These are phyloP conservation scores for Trilocha varians DNA, from an alignment of 2,888 invertebrate species.

Conservation along the genomic window DNA sequence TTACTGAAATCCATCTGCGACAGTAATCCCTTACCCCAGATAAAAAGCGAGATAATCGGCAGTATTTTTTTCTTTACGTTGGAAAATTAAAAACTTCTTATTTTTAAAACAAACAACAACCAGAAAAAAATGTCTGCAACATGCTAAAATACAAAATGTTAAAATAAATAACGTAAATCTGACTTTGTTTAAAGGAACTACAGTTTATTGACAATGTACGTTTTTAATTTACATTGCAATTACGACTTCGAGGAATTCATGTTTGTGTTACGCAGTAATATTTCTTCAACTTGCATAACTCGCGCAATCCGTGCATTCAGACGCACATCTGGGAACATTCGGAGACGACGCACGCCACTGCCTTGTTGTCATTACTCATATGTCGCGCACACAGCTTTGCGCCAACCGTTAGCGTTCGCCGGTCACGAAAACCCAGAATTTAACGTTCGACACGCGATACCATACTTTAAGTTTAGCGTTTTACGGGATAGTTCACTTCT, in stretches of 20 bases:
- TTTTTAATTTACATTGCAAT: not conserved
- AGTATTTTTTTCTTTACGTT: too few relatives aligned
- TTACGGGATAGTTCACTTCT: constrained; percentile 28
- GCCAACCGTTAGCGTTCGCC: constrained; percentile 34
- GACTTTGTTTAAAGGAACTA: not conserved
- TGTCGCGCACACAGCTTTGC: constrained; percentile 60
- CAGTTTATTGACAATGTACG: not conserved
- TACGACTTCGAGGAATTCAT: constrained; percentile 18
- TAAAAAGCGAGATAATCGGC: too few relatives aligned
- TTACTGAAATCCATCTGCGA: too few relatives aligned
- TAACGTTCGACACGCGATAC: constrained; percentile 28
- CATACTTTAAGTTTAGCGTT: constrained; percentile 35
- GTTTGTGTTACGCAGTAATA: constrained; percentile 32
- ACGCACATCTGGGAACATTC: constrained; percentile 61
- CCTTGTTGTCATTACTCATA: constrained; percentile 71
- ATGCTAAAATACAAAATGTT: too few relatives aligned
- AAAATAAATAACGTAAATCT: not conserved
- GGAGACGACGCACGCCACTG: constrained; percentile 52
- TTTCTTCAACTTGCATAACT: constrained; percentile 50
- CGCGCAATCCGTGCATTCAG: constrained; percentile 48
- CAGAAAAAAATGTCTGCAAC: too few relatives aligned
- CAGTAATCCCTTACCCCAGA: too few relatives aligned
- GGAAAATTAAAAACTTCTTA: too few relatives aligned
- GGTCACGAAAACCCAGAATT: constrained; percentile 47
- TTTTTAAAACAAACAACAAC: too few relatives aligned